Base-by-base conservation (phyloP, 2,797 vertebrate species). In the Botia kubotai region DNA sequence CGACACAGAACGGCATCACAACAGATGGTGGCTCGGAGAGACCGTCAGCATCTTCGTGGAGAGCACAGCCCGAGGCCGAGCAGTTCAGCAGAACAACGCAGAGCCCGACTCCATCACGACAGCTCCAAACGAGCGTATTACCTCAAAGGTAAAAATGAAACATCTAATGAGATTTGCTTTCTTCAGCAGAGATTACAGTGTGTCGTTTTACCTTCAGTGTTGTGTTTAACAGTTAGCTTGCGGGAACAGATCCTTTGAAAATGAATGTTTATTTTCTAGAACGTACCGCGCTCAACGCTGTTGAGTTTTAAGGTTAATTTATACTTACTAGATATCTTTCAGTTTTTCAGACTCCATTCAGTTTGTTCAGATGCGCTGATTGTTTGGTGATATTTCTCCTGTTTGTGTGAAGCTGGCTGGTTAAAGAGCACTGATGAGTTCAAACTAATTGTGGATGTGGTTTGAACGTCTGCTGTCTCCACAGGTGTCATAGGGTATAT, bases 41-140 rank as follows among this genome's bases (percentile, higher is more conserved):
- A 97, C 83, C 92, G 90, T 83, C 88, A 96, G 2, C 78, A 72
- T 6, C 67, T 74, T 36, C 95, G 91, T 72, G 95, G 96, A 66
- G 96, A 98, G 82, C 96, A 95, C 86, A 95, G 95, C 88, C 94
- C 96, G 62, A 91, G 97, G 86, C 95, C 94, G 86, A 95, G 95
- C 89, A 93, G 95, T 74, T 92, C 94, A 72, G 90, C 87, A 0
- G 97, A 98, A 83, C 97, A 98, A 83, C 95, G 96, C 85, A 96
- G 94, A 91, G 94, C 95, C 89, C 95, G 95, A 89, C 92, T 96
- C 90, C 94, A 95, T 85, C 97, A 97, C 82, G 95, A 97, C 84
- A 96, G 96, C 83, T 87, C 95, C 90, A 98, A 96, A 95, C 97
- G 97, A 95, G 95, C 95, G 86, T 98, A 96, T 94, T 98, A 97